Conservation (phyloP, 2,888 invertebrate species). For the Coecobrya sp. region DNA sequence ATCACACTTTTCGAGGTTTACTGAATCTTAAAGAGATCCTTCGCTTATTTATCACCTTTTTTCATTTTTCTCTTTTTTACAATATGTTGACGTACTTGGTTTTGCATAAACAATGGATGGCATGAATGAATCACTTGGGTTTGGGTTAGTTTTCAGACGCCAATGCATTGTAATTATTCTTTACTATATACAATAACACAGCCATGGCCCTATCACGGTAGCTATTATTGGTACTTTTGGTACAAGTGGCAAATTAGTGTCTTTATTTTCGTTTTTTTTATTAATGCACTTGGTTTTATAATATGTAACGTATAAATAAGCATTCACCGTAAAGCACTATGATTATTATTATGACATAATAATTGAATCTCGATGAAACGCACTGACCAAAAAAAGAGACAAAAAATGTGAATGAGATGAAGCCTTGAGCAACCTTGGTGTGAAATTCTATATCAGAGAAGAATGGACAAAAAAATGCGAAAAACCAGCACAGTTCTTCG, state of each 20-base stretch:
- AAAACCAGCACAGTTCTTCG: conserved; percentile 29
- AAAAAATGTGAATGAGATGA: conserved; percentile 24
- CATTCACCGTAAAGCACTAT: conserved; percentile 28
- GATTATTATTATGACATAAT: conserved; percentile 51
- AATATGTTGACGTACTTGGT: conserved; percentile 7
- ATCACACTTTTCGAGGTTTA: conserved; percentile 42
- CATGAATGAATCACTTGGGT: background rate
- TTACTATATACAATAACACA: background rate
- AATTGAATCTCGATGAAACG: conserved; percentile 52
- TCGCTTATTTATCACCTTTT: conserved; percentile 43
- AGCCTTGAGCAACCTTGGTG: conserved; percentile 53
- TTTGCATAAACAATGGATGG: background rate
- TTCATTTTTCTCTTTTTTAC: conserved; percentile 11
- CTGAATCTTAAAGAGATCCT: conserved; percentile 35
- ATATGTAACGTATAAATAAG: conserved; percentile 5
- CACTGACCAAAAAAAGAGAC: conserved; percentile 33
- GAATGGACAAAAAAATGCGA: conserved; percentile 53
- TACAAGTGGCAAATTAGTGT: conserved; percentile 31
- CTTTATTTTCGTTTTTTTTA: conserved; percentile 65
- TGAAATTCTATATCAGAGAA: conserved; percentile 43
- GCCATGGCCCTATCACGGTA: conserved; percentile 37
- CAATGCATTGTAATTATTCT: background rate
- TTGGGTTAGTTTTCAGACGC: background rate
- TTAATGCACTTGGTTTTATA: background rate
- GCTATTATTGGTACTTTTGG: conserved; percentile 51